These are phyloP conservation scores for Eulacestoma nigropectus DNA, from an alignment of 2,113 vertebrate species.

Conservation along the genomic window DNA sequence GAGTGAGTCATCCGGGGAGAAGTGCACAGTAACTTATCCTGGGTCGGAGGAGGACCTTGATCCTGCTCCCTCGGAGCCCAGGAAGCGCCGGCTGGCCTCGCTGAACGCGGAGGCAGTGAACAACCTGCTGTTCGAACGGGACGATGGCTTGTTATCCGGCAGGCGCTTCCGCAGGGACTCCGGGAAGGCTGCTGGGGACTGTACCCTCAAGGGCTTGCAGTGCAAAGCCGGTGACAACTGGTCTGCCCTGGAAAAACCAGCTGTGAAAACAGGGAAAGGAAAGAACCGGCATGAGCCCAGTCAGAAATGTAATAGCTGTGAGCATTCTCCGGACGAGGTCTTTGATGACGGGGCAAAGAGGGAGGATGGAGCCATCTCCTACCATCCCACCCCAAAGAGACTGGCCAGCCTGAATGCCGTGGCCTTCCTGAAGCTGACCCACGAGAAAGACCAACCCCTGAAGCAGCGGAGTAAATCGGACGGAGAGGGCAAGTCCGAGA, in stretches of 20 bases:
- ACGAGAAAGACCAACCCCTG: conserved; percentile 75
- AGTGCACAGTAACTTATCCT: conserved; percentile 1
- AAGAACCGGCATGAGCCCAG: conserved; percentile 46
- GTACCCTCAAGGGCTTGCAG: conserved; percentile 56
- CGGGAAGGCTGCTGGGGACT: conserved; percentile 35
- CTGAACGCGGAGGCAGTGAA: conserved; percentile 96
- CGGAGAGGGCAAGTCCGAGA: conserved; percentile 55
- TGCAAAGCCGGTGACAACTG: conserved; percentile 58
- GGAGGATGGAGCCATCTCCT: conserved; percentile 54
- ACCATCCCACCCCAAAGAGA: conserved; percentile 86
- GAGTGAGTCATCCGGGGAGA: conserved; percentile 13
- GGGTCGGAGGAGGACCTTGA: conserved; percentile 55
- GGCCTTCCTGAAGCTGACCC: conserved; percentile 90
- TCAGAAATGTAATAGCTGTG: conserved; percentile 59
- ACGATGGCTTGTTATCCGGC: conserved; percentile 63
- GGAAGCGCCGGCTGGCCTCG: conserved; percentile 92
- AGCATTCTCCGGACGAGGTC: conserved; percentile 63
- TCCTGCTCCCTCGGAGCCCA: conserved; percentile 75
- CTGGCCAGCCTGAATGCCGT: conserved; percentile 93
- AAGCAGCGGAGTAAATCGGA: conserved; percentile 64
- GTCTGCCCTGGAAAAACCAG: conserved; percentile 52
- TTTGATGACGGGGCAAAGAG: conserved; percentile 68
- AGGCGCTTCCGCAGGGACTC: conserved; percentile 63
- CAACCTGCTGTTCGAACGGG: conserved; percentile 87
- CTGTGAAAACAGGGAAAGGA: conserved; percentile 32